Evolutionary conservation across 2,888 invertebrate genomes (phyloP).

Genomic region (Pollenia angustigena): DNA sequence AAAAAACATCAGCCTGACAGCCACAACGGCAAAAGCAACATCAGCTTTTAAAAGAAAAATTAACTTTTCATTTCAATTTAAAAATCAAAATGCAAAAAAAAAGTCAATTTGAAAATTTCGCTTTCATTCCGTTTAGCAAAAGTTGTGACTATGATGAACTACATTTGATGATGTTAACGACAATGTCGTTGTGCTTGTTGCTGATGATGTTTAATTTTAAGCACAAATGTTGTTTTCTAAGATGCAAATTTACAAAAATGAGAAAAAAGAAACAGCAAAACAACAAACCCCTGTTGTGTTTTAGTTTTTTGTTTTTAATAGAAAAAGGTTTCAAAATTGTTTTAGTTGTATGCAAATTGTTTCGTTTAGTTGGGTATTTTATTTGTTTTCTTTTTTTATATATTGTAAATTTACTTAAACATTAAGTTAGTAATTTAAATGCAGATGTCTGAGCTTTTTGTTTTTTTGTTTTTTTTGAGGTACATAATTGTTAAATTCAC

Average conservation of each 20-base stretch:
- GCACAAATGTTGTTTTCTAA: constrained; percentile 44
- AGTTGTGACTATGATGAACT: constrained; percentile 76
- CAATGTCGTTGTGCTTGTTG: constrained; percentile 65
- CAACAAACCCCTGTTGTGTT: constrained; percentile 66
- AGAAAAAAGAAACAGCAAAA: neutral
- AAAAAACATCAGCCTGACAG: constrained; percentile 50
- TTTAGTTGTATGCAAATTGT: constrained; percentile 71
- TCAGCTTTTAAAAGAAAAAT: constrained; percentile 61
- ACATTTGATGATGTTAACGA: constrained; percentile 75
- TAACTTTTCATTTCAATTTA: constrained; percentile 72
- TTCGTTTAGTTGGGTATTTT: constrained; percentile 22
- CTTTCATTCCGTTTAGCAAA: constrained; percentile 67
- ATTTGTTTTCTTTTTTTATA: constrained; percentile 20
- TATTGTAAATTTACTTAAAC: neutral
- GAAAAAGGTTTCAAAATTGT: constrained; percentile 48
- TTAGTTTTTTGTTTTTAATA: constrained; percentile 5
- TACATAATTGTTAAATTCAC: constrained; percentile 64
- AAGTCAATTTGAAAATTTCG: constrained; percentile 64
- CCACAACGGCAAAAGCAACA: constrained; percentile 25
- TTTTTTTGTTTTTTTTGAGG: constrained; percentile 10
- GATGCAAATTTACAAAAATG: constrained; percentile 50
- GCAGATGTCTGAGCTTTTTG: constrained; percentile 52
- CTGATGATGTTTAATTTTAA: constrained; percentile 68
- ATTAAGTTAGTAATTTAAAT: constrained; percentile 65
- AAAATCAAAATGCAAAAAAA: constrained; percentile 26